These are phyloP conservation scores for Patiria miniata DNA, from an alignment of 35 echinoderm and acorn worm genomes.

Conservation along the genomic window DNA sequence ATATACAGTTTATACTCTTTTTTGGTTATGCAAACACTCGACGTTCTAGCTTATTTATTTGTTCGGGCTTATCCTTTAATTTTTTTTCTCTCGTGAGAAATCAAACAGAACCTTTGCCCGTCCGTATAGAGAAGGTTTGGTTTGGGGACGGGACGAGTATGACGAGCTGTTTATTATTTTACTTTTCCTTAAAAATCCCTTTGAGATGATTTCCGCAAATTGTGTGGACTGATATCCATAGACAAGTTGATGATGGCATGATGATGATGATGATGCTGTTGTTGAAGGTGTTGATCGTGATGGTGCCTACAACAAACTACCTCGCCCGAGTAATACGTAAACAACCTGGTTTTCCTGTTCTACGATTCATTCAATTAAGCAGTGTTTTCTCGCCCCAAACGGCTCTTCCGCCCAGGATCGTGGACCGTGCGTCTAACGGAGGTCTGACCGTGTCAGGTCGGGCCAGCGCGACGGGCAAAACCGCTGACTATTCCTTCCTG, in stretches of 20 bases:
- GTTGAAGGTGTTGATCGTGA: neutral
- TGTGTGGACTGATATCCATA: neutral
- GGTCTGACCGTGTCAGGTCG: neutral
- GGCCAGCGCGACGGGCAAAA: neutral
- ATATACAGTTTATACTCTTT: constrained; percentile 24
- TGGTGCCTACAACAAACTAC: neutral
- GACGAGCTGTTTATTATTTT: constrained; percentile 2
- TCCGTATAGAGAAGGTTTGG: neutral
- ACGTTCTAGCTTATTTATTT: neutral
- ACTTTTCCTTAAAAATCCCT: neutral
- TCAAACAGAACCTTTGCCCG: neutral
- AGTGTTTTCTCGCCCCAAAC: constrained; percentile 11
- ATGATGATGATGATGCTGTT: constrained; percentile 1
- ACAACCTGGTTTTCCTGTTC: constrained; percentile 1
- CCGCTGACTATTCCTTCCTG: constrained; percentile 17
- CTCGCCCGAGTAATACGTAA: neutral
- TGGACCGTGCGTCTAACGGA: neutral
- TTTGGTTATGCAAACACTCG: neutral
- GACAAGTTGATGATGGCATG: neutral
- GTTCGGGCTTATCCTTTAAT: neutral
- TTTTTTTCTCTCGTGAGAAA: neutral
- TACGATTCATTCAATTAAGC: constrained; percentile 9
- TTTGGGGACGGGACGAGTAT: neutral
- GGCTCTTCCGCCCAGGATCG: constrained; percentile 17
- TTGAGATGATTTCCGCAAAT: neutral